Conservation (phyloP, 2,888 invertebrate species). For the Sphaerophoria rueppellii region DNA sequence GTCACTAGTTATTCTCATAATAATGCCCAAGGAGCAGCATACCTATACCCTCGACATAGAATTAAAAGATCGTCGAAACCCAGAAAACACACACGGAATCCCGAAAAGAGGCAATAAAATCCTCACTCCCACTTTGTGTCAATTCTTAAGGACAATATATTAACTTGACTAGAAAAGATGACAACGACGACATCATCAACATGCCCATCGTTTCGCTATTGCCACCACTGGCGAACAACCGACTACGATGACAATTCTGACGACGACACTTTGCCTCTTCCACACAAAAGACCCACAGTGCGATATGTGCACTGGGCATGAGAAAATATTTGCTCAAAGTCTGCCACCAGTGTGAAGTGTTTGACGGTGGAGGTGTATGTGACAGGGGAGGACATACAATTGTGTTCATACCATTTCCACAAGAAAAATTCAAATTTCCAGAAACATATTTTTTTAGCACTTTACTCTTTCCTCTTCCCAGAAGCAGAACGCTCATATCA, state of each 20-base stretch:
- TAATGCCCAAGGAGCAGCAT: conserved; percentile 9
- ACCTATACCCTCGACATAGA: conserved; percentile 8
- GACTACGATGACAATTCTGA: too few species aligned
- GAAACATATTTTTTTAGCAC: conserved; percentile 61
- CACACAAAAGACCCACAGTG: conserved; percentile 52
- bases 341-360: conserved; percentile 1
- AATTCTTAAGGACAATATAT: conserved; percentile 70
- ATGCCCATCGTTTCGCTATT: conserved; percentile 52
- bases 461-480: conserved; percentile 7
- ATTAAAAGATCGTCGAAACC: not conserved
- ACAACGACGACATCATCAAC: conserved; percentile 71
- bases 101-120: conserved; percentile 61
- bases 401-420: conserved; percentile 11
- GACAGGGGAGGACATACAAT: conserved; percentile 35
- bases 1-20: conserved; percentile 9
- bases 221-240: not conserved
- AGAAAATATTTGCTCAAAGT: conserved; percentile 48
- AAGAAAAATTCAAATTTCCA: conserved; percentile 60
- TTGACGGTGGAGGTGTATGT: not conserved
- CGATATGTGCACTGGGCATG: conserved; percentile 57
- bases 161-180: conserved; percentile 69
- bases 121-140: conserved; percentile 60
- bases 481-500: conserved; percentile 4
- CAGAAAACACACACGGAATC: conserved; percentile 37
- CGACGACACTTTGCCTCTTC: conserved; percentile 10